Evolutionary conservation across 2,113 vertebrate genomes (phyloP), one percentile per base, ranked within the genome.

Genomic region (Pantherophis guttatus): DNA sequence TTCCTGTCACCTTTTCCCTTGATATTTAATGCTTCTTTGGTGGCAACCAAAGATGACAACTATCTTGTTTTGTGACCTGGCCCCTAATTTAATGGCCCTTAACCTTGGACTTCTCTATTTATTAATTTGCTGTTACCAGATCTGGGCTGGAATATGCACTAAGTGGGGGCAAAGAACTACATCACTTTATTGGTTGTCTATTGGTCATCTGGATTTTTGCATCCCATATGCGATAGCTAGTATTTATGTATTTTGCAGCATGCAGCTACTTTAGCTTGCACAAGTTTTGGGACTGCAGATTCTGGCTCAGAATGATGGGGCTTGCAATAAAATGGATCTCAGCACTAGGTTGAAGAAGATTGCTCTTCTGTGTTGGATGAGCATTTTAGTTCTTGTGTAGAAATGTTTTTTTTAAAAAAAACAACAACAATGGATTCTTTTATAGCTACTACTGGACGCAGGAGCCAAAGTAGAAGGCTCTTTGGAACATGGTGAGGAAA

Each of bases 401-500:
- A 91, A 9, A 12, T 53, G 53, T 33, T 87, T 62, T 58, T 65
- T 58, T 65, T 29, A 8, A 0, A 59, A 59, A 70, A 70, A 65
- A 33, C 33, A 70, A 70, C n/a, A n/a, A 70, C 29, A 33, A 81
- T 93, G 52, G 2, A 92, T 97, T 97, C 97, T 90, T 96, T 96
- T 95, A 23, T 97, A 99, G 99, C 97, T 99, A 92, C 97, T 99
- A 95, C 97, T 99, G 93, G 99, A 99, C 52, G 99, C 99, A 55
- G 98, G 98, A 96, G 99, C 99, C 95, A 99, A 98, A 53, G 99
- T 99, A 85, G 99, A 99, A 97, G 99, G 99, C 44, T 99, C 99
- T n/a, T 98, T 99, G 97, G 99, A 99, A 94, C 98, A 99, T 0
- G 98, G 98, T 9, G 99, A 99, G 94, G 99, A 99, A 97, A 99